Evolutionary conservation across 2,797 vertebrate species (phyloP).

Genomic region (Amazona ochrocephala): DNA sequence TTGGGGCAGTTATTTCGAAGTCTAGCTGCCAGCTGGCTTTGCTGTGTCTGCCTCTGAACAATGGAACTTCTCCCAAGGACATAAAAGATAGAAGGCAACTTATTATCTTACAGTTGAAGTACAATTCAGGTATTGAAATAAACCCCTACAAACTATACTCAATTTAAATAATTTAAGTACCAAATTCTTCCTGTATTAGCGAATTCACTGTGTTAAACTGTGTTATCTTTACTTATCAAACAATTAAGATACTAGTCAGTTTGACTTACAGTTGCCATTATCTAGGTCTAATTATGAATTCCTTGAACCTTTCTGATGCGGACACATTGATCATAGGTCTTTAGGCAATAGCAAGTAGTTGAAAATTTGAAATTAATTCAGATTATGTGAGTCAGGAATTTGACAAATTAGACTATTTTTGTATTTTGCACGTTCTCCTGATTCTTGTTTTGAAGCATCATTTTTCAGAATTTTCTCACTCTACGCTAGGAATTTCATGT

Average conservation of each 20-base stretch:
- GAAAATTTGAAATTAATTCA: not conserved
- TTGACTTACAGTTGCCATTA: not conserved
- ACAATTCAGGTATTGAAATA: not conserved
- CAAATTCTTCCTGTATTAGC: not conserved
- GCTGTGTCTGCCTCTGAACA: not conserved
- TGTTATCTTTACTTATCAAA: not conserved
- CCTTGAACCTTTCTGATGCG: not conserved
- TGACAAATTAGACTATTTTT: not conserved
- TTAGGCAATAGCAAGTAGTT: not conserved
- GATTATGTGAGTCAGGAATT: not conserved
- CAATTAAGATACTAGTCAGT: not conserved
- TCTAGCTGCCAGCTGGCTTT: not conserved
- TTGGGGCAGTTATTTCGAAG: not conserved
- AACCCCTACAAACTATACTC: accelerated
- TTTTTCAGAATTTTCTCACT: not conserved
- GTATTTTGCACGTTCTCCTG: not conserved
- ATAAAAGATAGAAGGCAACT: not conserved
- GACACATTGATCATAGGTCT: not conserved
- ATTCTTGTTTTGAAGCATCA: not conserved
- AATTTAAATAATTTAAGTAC: not conserved
- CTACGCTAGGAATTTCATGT: not conserved
- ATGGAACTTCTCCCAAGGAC: not conserved
- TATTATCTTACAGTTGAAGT: not conserved
- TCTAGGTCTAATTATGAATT: not conserved
- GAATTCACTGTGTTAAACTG: not conserved